Base-by-base conservation (phyloP, 53 echinoderm and acorn worm genomes). In the Echinarachnius parma region DNA sequence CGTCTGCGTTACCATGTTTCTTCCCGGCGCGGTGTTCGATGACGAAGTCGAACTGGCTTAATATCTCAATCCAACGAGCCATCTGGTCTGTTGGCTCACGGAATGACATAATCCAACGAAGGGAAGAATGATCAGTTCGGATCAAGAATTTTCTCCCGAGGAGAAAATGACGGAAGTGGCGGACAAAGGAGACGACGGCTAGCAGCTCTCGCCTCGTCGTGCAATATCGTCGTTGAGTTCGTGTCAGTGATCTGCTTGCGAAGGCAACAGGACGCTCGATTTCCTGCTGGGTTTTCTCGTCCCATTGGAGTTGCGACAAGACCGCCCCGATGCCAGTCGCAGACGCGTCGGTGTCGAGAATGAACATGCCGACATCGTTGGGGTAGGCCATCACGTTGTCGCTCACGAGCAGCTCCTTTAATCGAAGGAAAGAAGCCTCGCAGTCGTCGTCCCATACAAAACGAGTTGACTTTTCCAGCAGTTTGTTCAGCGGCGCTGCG, bases 21-120 rank as follows among this genome's bases (percentile, higher is more conserved):
- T 44, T 76, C 1, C 82, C 85, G 5, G 50, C 28, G 4, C 87
- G 71, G 42, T 84, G 84, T 58, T 80, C 77, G 31, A 89, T 86
- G 2, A 31, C 28, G 48, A 92, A 85, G 45, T 81, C 56, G 48
- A 68, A 89, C 60, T 82, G 82, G 25, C 77, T 59, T 22, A 92
- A 53, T 19, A 87, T 66, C 44, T 82, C 92, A 15, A 88, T 66
- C 88, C 88, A 86, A 15, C 77, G 45, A 16, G 86, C 86, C n/a
- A 81, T 60, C 56, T 86, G 81, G 10, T 69, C 77, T 8, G 27
- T 33, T 8, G 86, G 81, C 16, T 86, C 54, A 16, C 59, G 76
- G 45, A 86, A 86, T 9, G 54, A 61, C 68, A 81, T 58, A 9
- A 80, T 33, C 80, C 70, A 80, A 22, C 67, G 44, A 21, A 67